Conservation (phyloP, 1,140 invertebrate species). For the Macrocentrus cingulum region DNA sequence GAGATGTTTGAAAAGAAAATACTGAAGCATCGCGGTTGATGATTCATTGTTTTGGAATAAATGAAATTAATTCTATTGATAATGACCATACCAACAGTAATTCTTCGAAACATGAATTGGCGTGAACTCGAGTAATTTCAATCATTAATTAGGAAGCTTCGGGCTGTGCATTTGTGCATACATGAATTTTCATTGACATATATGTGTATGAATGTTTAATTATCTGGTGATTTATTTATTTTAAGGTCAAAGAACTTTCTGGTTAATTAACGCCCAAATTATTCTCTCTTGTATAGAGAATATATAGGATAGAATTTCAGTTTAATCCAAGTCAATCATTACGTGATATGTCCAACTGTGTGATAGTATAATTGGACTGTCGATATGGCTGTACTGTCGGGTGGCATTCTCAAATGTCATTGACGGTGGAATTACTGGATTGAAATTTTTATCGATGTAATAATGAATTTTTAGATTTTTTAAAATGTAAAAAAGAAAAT, state of each 20-base stretch:
- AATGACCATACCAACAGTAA: too few relatives aligned
- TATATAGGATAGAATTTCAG: background rate
- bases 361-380: conserved; percentile 29
- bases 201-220: background rate
- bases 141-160: background rate
- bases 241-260: background rate
- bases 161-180: background rate
- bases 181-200: background rate
- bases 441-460: background rate
- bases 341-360: conserved; percentile 16
- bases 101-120: too few relatives aligned
- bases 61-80: background rate
- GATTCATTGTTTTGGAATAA: too few relatives aligned
- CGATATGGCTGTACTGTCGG: conserved; percentile 6
- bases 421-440: background rate
- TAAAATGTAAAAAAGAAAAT: too few relatives aligned
- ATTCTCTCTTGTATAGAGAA: too few relatives aligned
- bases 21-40: too few relatives aligned
- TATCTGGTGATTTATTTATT: background rate
- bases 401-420: background rate
- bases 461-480: too few relatives aligned
- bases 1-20: too few relatives aligned
- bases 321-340: conserved; percentile 17
- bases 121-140: background rate
- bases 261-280: too few relatives aligned